These are phyloP conservation scores for Volucella bombylans DNA, from an alignment of 2,888 invertebrate genomes.

Conservation along the genomic window DNA sequence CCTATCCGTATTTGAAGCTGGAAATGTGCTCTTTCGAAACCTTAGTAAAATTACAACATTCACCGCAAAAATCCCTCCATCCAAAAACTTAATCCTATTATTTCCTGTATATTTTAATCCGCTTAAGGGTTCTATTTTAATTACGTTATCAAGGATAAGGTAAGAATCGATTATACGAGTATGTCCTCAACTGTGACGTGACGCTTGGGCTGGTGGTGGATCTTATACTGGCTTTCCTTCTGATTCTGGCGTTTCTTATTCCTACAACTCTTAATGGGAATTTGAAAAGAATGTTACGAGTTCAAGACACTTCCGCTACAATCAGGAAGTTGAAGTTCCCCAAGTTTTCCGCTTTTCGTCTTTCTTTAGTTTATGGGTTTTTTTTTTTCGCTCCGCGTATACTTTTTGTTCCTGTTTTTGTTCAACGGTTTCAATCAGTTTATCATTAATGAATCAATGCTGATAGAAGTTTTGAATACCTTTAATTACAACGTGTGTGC, in stretches of 20 bases:
- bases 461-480: slow-evolving; percentile 40
- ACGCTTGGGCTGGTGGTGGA: not conserved
- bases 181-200: slow-evolving; percentile 40
- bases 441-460: slow-evolving; percentile 35
- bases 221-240: too few relatives aligned
- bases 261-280: slow-evolving; percentile 1
- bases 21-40: slow-evolving; percentile 26
- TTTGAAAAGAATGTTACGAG: slow-evolving; percentile 40
- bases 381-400: not conserved
- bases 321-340: slow-evolving; percentile 32
- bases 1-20: not conserved
- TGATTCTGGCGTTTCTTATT: slow-evolving; percentile 13
- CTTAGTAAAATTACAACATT: slow-evolving; percentile 40
- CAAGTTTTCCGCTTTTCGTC: not conserved
- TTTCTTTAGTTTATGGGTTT: not conserved
- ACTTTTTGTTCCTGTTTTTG: slow-evolving; percentile 2
- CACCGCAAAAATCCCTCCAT: slow-evolving; percentile 50
- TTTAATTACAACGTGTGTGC: slow-evolving; percentile 45
- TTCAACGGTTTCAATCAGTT: slow-evolving; percentile 38
- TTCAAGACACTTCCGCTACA: slow-evolving; percentile 16
- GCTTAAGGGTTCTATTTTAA: slow-evolving; percentile 71
- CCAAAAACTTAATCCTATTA: slow-evolving; percentile 61
- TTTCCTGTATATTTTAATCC: slow-evolving; percentile 63
- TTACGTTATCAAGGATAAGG: slow-evolving; percentile 66
- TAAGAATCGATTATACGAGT: slow-evolving; percentile 53